Conservation (phyloP, 2,888 invertebrate genomes). For the Bursaphelenchus okinawaensis region DNA sequence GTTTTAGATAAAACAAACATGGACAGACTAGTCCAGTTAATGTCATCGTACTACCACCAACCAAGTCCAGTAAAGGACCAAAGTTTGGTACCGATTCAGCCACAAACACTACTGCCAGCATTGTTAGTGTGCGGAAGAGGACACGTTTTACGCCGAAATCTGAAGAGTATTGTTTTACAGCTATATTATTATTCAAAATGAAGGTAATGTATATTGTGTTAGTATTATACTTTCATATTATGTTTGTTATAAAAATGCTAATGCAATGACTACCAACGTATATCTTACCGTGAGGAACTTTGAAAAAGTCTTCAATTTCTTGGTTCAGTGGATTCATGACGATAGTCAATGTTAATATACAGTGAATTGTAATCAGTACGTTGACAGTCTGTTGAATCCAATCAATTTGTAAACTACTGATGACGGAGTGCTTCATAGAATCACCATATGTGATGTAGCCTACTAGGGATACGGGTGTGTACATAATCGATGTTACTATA, state of each 20-base stretch:
- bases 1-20: conserved; percentile 47
- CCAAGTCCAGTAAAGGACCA: conserved; percentile 34
- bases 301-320: conserved; percentile 50
- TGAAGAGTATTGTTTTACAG: conserved; percentile 6
- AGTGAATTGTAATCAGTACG: conserved; percentile 48
- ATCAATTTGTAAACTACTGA: conserved; percentile 30
- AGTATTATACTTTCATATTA: too few relatives aligned
- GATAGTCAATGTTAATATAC: conserved; percentile 49
- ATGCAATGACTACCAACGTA: too few relatives aligned
- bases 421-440: conserved; percentile 33
- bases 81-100: too few relatives aligned
- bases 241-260: too few relatives aligned
- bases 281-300: conserved; percentile 41
- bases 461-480: conserved; percentile 38
- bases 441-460: conserved; percentile 41
- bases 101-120: conserved; percentile 25
- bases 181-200: not conserved
- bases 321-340: conserved; percentile 54
- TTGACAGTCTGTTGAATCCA: conserved; percentile 44
- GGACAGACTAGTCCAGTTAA: conserved; percentile 51
- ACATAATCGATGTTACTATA: conserved; percentile 35
- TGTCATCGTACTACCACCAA: conserved; percentile 37
- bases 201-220: too few relatives aligned
- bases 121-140: conserved; percentile 35
- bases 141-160: conserved; percentile 37